Conservation (phyloP, 2,113 vertebrate genomes). For the Physeter macrocephalus region DNA sequence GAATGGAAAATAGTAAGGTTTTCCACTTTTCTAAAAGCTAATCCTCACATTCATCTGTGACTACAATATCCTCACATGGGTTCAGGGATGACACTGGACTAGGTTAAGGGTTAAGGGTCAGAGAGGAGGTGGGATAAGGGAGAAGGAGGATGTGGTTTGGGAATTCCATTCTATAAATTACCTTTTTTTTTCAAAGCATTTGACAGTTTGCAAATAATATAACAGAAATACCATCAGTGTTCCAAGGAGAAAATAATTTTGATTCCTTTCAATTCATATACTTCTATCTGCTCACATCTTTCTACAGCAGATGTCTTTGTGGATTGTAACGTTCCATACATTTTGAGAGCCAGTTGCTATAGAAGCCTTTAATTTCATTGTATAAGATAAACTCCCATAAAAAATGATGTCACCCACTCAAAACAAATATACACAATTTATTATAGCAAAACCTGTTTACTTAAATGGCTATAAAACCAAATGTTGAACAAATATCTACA, state of each 20-base stretch:
- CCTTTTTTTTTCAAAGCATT: background rate
- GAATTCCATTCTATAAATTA: background rate
- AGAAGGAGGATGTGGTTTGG: background rate
- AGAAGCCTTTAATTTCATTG: slow-evolving; percentile 21
- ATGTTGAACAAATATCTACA: slow-evolving; percentile 31
- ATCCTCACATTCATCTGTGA: background rate
- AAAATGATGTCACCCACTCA: slow-evolving; percentile 12
- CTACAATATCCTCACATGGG: background rate
- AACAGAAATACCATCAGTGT: background rate
- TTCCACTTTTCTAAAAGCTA: background rate
- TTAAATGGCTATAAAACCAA: slow-evolving; percentile 58
- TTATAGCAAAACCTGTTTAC: slow-evolving; percentile 31
- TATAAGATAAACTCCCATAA: slow-evolving; percentile 22
- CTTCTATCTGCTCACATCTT: background rate
- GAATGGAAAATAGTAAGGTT: background rate
- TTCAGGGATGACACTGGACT: background rate
- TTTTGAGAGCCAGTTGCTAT: slow-evolving; percentile 28
- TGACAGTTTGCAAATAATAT: background rate
- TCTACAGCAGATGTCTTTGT: background rate
- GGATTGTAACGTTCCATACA: background rate
- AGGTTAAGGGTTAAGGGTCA: background rate
- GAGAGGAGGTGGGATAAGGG: background rate
- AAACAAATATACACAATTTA: slow-evolving; percentile 37
- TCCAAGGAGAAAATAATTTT: slow-evolving; percentile 35
- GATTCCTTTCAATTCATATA: slow-evolving; percentile 19